Base-by-base conservation (phyloP, 1,140 invertebrate genomes). In the Scaptomyza pallida region DNA sequence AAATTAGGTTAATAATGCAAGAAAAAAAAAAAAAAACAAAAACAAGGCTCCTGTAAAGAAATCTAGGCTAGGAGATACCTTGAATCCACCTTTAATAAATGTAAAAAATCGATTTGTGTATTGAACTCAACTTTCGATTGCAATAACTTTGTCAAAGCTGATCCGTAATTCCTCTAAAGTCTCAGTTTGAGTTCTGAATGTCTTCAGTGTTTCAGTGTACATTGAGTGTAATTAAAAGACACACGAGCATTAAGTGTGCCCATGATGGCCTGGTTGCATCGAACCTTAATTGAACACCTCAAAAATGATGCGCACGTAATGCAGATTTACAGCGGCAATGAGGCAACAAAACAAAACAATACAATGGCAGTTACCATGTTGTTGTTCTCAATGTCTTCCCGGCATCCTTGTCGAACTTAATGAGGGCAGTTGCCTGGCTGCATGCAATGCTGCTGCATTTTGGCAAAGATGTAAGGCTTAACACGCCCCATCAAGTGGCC, bases 231-330 rank as follows among this genome's bases (percentile, higher is more conserved):
- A 85, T 85, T 80, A 85, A 86, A 73, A 73, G 50, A 17, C 64
- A 60, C 70, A 64, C 62, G 65, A 79, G 72, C 63, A 45, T 70
- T 56, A 72, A 65, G 61, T 61, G 56, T 51, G 69, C 45, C 68
- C 48, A 26, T 35, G 23, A 5, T 10, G 48, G 40, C 21, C 51
- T 19, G 41, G 50, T 50, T 62, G 62, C 65, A 52, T 47, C 17
- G 71, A 43, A 65, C 65, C 70, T 88, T 88, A 78, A 88, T 88
- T 88, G 82, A 88, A 88, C 82, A 88, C 78, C 82, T 88, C 75
- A 72, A 88, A n/a, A 88, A 88, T 88, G 82, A 88, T 82, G 82
- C 71, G 82, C 82, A 88, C 82, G 82, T 88, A 88, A 88, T 75
- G 77, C 78, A 88, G 75, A 80, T 88, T 88, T 82, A 78, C 82